Evolutionary conservation across 2,888 invertebrate species (phyloP).

Genomic region (Stenchaetothrips biformis): DNA sequence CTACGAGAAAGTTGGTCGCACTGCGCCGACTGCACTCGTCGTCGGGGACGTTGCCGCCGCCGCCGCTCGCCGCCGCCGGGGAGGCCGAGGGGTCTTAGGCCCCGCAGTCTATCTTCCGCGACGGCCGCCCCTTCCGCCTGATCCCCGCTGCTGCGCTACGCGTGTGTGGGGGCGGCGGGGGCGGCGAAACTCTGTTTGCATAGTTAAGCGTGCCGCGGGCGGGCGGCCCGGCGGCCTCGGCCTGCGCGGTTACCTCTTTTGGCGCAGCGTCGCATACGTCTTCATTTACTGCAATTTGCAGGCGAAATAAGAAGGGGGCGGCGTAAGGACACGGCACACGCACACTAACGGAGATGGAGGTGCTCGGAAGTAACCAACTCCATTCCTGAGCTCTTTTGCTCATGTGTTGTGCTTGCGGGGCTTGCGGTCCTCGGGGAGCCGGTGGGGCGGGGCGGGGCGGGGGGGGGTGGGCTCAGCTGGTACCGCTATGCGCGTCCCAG

Average conservation of each 20-base stretch:
- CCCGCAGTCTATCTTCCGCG: no score
- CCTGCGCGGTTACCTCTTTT: background rate
- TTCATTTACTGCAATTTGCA: background rate
- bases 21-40: no score
- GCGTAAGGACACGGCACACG: background rate
- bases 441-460: background rate
- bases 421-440: background rate
- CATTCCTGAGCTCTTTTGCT: no score
- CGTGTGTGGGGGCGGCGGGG: background rate
- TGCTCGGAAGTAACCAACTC: background rate
- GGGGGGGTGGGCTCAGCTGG: background rate
- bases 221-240: background rate
- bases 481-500: background rate
- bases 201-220: background rate
- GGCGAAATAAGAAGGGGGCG: constrained; percentile 1
- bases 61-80: no score
- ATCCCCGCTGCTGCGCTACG: background rate
- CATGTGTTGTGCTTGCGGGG: no score
- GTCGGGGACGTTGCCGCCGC: no score
- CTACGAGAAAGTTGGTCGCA: no score
- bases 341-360: background rate
- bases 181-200: background rate
- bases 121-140: background rate
- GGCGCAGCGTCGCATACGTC: background rate
- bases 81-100: no score